phyloP scores from a whole-genome alignment of 1,140 invertebrate species.

The Lasioglossum albipes region DNA sequence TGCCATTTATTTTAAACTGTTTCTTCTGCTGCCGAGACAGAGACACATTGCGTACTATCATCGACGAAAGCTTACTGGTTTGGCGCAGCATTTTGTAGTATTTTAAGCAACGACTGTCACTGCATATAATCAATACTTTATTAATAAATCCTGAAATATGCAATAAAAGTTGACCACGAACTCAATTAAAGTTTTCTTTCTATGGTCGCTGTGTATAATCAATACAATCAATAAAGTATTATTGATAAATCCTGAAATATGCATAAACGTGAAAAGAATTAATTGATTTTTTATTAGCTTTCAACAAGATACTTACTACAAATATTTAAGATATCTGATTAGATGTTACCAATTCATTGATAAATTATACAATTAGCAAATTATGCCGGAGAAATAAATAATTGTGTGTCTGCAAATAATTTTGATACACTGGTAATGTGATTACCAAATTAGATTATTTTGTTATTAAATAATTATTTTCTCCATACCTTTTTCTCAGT shows the following conservation, averaged over 20 bases:
- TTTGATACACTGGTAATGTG: neutral
- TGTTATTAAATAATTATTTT: neutral
- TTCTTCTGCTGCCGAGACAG: constrained; percentile 71
- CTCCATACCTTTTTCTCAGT: constrained; percentile 72
- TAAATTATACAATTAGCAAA: constrained; percentile 35
- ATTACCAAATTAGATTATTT: neutral
- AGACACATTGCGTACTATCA: constrained; percentile 65
- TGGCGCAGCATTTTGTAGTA: constrained; percentile 66
- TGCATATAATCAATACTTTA: too few species aligned
- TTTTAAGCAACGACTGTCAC: neutral
- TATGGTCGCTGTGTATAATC: too few species aligned
- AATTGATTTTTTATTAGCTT: neutral
- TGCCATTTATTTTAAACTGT: constrained; percentile 81
- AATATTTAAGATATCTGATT: constrained; percentile 73
- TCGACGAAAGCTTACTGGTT: constrained; percentile 61
- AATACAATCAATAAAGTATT: too few species aligned
- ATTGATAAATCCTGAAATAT: too few species aligned
- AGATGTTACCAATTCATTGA: constrained; percentile 69
- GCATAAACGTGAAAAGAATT: too few species aligned
- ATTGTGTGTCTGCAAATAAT: constrained; percentile 81
- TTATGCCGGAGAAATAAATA: constrained; percentile 81
- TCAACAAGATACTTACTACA: constrained; percentile 14
- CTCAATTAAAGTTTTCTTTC: neutral
- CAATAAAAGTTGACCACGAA: too few species aligned
- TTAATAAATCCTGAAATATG: too few species aligned